These are phyloP conservation scores for Ditylenchus weischeri DNA, from an alignment of 2,888 invertebrate species.

Conservation along the genomic window DNA sequence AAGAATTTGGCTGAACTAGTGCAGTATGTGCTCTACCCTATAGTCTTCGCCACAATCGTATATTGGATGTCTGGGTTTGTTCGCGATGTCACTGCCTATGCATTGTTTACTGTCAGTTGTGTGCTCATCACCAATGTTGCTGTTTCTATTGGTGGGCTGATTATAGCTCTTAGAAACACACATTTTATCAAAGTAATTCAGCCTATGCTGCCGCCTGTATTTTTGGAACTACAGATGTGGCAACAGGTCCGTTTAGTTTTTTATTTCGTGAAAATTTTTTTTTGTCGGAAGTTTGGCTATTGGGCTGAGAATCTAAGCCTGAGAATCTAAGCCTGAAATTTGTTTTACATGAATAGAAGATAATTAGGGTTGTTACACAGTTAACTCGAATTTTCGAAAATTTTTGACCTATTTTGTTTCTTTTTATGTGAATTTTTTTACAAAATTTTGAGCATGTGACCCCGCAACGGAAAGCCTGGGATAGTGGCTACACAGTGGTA, in stretches of 20 bases:
- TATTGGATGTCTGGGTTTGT: slow-evolving; percentile 77
- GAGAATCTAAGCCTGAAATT: too few relatives aligned
- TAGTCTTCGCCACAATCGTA: slow-evolving; percentile 76
- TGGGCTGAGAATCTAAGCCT: too few relatives aligned
- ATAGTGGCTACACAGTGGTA: too few relatives aligned
- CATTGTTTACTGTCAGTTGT: slow-evolving; percentile 64
- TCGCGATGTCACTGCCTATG: slow-evolving; percentile 62
- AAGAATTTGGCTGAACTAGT: slow-evolving; percentile 79
- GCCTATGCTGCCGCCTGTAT: slow-evolving; percentile 87
- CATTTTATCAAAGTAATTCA: slow-evolving; percentile 60
- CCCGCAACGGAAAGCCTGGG: too few relatives aligned
- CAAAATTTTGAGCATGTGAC: too few relatives aligned
- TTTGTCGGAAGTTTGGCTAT: too few relatives aligned
- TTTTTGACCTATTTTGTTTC: too few relatives aligned
- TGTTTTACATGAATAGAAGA: too few relatives aligned
- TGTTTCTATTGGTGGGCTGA: slow-evolving; percentile 47
- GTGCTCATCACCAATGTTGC: slow-evolving; percentile 51
- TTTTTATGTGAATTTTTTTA: too few relatives aligned
- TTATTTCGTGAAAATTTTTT: neutral
- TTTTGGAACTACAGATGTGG: slow-evolving; percentile 64
- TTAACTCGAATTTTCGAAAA: too few relatives aligned
- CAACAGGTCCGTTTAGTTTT: neutral
- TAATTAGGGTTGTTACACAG: too few relatives aligned
- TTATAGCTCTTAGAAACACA: neutral
- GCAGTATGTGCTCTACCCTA: slow-evolving; percentile 76